phyloP scores from a whole-genome alignment of 2,113 vertebrate genomes.

The Bujurquina vittata region DNA sequence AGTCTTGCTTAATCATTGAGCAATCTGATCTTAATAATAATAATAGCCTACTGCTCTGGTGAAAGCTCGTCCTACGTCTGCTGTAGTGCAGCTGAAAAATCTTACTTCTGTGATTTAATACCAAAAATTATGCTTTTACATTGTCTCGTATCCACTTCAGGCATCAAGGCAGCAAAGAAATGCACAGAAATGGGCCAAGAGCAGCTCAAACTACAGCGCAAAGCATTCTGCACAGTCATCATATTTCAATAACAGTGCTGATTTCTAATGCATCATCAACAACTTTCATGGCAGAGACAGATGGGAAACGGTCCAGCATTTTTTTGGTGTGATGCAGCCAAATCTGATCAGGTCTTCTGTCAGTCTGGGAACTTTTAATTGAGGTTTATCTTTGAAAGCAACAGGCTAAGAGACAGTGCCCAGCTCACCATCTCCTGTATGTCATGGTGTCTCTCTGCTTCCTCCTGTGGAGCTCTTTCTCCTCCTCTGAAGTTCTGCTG shows the following conservation, averaged over 20 bases:
- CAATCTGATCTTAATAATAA: neutral
- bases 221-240: neutral
- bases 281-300: neutral
- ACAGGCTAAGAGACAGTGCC: neutral
- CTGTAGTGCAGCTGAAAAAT: neutral
- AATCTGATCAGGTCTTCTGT: neutral
- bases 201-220: neutral
- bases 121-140: neutral
- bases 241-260: neutral
- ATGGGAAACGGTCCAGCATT: neutral
- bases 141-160: neutral
- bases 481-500: slow-evolving; percentile 80
- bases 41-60: too few relatives aligned
- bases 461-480: slow-evolving; percentile 79
- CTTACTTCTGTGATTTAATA: neutral
- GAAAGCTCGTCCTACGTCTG: rapidly evolving
- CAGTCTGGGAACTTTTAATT: neutral
- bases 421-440: slow-evolving; percentile 92
- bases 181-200: neutral
- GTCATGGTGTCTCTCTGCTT: slow-evolving; percentile 85
- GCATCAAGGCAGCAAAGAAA: neutral
- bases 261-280: neutral
- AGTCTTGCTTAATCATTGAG: neutral
- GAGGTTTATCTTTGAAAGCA: neutral
- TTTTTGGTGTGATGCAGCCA: neutral